phyloP scores from a whole-genome alignment of 2,888 invertebrate species.

The Caenorhabditis wallacei region DNA sequence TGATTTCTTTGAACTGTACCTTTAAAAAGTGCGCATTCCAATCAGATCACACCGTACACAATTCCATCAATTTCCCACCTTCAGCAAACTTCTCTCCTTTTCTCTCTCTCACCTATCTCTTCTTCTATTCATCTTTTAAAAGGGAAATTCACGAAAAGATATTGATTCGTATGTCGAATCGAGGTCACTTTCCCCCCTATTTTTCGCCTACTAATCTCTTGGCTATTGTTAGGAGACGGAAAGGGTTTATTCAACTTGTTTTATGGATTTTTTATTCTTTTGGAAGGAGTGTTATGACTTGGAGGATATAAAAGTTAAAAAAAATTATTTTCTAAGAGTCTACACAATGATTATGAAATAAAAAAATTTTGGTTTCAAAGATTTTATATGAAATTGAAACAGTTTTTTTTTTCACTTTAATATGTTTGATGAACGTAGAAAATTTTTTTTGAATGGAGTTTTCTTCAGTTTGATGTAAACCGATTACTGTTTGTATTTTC shows the following conservation, averaged over 20 bases:
- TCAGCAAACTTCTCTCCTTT: neutral
- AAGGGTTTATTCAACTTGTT: neutral
- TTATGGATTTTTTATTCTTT: neutral
- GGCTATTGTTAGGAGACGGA: constrained; percentile 20
- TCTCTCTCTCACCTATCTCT: constrained; percentile 12
- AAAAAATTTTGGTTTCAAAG: no score
- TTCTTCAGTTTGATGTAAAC: no score
- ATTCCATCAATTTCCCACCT: constrained; percentile 39
- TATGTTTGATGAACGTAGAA: no score
- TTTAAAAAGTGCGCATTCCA: neutral
- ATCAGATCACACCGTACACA: neutral
- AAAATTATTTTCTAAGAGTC: no score
- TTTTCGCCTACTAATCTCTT: constrained; percentile 58
- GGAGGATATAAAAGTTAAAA: no score
- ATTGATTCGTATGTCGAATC: constrained; percentile 36
- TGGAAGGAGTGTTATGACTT: constrained; percentile 7
- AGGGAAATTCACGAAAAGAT: constrained; percentile 16
- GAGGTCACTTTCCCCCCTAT: constrained; percentile 41
- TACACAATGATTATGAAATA: no score
- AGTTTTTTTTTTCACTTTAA: no score
- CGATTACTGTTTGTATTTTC: no score
- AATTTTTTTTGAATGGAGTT: no score
- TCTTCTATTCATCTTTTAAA: neutral
- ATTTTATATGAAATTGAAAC: no score
- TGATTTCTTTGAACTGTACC: neutral